phyloP scores from a whole-genome alignment of 1,140 invertebrate species.

The Trachymyrmex septentrionalis region DNA sequence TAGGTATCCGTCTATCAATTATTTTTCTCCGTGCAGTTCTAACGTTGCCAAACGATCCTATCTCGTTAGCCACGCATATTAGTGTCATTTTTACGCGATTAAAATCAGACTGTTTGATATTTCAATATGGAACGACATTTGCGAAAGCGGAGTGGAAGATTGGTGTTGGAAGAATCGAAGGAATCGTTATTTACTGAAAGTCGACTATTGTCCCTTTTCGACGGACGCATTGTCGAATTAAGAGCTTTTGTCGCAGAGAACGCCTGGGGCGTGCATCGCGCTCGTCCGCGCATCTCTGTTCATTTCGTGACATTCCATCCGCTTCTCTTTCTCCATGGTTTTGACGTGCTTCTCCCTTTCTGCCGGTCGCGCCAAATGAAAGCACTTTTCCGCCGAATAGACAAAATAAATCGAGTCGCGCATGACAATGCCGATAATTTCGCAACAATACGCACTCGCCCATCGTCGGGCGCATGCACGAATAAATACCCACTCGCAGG shows the following conservation, averaged over 20 bases:
- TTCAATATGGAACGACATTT: not conserved
- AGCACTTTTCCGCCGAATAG: conserved; percentile 79
- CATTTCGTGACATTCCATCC: not conserved
- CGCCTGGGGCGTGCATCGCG: conserved; percentile 61
- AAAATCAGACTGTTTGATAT: not conserved
- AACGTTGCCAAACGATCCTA: not conserved
- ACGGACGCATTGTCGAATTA: conserved; percentile 76
- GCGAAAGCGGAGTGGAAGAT: conserved; percentile 27
- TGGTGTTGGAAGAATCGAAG: conserved; percentile 65
- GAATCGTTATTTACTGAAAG: conserved; percentile 75
- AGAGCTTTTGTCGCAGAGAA: conserved; percentile 76
- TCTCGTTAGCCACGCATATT: not conserved
- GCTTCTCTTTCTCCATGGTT: not conserved
- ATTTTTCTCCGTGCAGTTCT: not conserved
- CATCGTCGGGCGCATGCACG: conserved; percentile 62
- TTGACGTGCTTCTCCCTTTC: conserved; percentile 6
- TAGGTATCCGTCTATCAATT: no score
- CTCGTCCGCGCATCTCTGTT: conserved; percentile 50
- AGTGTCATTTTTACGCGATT: not conserved
- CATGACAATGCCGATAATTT: conserved; percentile 76
- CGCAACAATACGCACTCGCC: conserved; percentile 69
- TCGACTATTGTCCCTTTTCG: conserved; percentile 69
- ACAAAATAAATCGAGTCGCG: conserved; percentile 79
- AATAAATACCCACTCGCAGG: conserved; percentile 69
- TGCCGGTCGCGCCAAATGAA: conserved; percentile 72